A percentile compares a stretch with the other conserved stretches of the same genome.
Conservation (phyloP, 2,888 invertebrate species). For the Glyphotaelius pellucidus region DNA sequence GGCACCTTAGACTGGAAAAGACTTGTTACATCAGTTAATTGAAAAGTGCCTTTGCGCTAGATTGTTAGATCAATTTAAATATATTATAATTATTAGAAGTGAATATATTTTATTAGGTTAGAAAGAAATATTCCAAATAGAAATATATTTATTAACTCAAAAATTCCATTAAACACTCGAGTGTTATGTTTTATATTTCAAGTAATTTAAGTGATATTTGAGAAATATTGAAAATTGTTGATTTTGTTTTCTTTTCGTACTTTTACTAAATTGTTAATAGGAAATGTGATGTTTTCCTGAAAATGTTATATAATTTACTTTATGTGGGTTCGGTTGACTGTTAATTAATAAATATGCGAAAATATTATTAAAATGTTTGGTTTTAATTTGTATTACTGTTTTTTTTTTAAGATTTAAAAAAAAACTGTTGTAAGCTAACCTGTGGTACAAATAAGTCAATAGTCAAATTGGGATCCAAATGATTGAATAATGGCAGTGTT, state of each 20-base stretch:
- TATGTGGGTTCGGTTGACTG: conserved; percentile 65
- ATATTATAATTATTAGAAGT: conserved; percentile 38
- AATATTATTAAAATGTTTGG: neutral
- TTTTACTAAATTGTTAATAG: conserved; percentile 63
- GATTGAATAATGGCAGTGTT: conserved; percentile 3
- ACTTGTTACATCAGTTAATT: conserved; percentile 30
- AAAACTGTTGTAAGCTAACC: neutral
- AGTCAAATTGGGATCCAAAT: neutral
- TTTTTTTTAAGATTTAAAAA: neutral
- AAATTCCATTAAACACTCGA: conserved; percentile 32
- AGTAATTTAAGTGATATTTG: conserved; percentile 21
- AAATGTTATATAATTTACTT: conserved; percentile 60
- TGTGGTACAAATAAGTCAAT: neutral
- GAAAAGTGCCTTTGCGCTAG: conserved; percentile 25
- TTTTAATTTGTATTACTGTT: conserved; percentile 47
- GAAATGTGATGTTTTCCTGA: conserved; percentile 60
- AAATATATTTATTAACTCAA: conserved; percentile 39
- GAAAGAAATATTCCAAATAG: conserved; percentile 55
- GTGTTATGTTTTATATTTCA: conserved; percentile 47
- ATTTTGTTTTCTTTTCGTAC: conserved; percentile 57
- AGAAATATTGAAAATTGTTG: conserved; percentile 41
- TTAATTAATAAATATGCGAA: conserved; percentile 60
- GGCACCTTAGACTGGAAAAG: conserved; percentile 38
- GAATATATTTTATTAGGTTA: conserved; percentile 48
- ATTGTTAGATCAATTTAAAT: conserved; percentile 50